These are phyloP conservation scores for Chrysomela aeneicollis DNA, from an alignment of 2,888 invertebrate species.

Conservation along the genomic window DNA sequence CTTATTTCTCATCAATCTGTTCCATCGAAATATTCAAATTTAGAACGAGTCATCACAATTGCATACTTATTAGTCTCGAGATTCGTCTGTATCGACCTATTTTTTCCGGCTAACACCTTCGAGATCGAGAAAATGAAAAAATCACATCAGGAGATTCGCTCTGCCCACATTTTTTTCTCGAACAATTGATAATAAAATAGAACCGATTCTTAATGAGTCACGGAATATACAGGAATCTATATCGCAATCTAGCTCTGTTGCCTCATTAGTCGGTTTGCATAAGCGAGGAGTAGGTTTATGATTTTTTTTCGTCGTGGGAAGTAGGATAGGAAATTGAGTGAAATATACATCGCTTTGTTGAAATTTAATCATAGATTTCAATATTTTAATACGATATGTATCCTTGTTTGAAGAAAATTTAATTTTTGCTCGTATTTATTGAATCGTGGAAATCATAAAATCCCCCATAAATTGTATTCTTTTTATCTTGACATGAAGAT, in stretches of 20 bases:
- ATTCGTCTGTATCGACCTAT: background rate
- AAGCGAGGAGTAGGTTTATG: conserved; percentile 18
- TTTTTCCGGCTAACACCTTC: background rate
- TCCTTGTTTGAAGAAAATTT: no score
- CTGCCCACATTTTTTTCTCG: conserved; percentile 1
- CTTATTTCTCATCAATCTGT: background rate
- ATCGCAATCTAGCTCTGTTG: conserved; percentile 27
- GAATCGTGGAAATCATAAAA: no score
- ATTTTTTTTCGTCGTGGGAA: conserved; percentile 21
- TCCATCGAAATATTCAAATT: background rate
- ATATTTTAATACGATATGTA: background rate
- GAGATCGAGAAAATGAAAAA: conserved; percentile 1
- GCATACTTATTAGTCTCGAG: background rate
- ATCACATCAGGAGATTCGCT: background rate
- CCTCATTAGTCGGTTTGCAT: conserved; percentile 31
- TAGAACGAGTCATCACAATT: background rate
- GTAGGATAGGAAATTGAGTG: conserved; percentile 19
- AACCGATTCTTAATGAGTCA: conserved; percentile 30
- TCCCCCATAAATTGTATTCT: no score
- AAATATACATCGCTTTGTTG: background rate
- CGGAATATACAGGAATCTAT: conserved; percentile 30
- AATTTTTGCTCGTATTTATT: no score
- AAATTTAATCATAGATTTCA: background rate
- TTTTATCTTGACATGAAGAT: no score
- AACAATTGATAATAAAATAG: conserved; percentile 4